These are phyloP conservation scores for Phoeniculus purpureus DNA, from an alignment of 2,797 vertebrate genomes.

Conservation along the genomic window DNA sequence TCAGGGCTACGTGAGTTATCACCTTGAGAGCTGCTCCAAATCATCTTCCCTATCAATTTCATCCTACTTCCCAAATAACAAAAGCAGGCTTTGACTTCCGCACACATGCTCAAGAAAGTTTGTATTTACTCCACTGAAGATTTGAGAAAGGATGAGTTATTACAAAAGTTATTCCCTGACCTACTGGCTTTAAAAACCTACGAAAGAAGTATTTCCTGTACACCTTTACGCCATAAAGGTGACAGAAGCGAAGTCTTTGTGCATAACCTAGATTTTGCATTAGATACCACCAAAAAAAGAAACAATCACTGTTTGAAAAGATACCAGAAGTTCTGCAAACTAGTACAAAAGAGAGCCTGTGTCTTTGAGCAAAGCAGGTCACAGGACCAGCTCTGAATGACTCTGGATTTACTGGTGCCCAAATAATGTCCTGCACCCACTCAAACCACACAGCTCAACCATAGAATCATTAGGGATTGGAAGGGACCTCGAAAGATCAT, in stretches of 20 bases:
- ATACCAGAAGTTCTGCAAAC: neutral
- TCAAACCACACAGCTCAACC: neutral
- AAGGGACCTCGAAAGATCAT: too few species aligned
- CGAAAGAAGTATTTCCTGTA: neutral
- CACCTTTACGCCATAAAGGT: neutral
- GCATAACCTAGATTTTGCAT: neutral
- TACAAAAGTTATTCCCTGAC: neutral
- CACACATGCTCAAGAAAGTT: neutral
- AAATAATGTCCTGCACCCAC: neutral
- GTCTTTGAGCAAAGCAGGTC: neutral
- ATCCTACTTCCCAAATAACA: neutral
- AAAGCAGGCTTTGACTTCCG: neutral
- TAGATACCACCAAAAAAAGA: neutral
- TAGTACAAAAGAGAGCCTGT: neutral
- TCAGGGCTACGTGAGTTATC: neutral
- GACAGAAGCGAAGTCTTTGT: neutral
- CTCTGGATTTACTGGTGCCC: neutral
- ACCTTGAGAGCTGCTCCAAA: constrained; percentile 25
- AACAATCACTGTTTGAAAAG: neutral
- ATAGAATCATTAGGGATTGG: too few species aligned
- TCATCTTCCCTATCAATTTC: neutral
- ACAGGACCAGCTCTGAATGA: neutral
- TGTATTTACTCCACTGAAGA: neutral
- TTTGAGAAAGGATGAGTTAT: neutral
- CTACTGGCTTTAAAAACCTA: neutral